These are phyloP conservation scores for Lytechinus pictus DNA, from an alignment of 35 echinoderm and acorn worm genomes.

Conservation along the genomic window DNA sequence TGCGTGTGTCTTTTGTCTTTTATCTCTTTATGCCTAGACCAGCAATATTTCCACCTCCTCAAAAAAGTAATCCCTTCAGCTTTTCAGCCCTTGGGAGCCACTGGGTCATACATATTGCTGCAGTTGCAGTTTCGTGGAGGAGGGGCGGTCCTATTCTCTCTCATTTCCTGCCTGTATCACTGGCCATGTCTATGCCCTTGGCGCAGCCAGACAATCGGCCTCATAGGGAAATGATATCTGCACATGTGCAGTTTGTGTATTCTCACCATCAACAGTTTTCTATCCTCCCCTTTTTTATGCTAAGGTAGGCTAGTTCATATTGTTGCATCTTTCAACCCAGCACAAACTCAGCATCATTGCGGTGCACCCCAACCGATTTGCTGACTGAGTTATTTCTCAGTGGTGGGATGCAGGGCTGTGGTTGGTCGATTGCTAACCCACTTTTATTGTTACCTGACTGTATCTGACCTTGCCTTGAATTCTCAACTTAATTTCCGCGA, in stretches of 20 bases:
- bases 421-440: constrained; percentile 37
- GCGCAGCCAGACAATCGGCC: constrained; percentile 22
- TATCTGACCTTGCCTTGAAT: not conserved
- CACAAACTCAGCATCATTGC: constrained; percentile 25
- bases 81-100: not conserved
- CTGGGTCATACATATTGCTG: constrained; percentile 36
- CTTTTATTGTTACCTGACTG: not conserved
- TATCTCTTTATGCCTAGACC: constrained; percentile 34
- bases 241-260: constrained; percentile 39
- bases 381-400: constrained; percentile 46
- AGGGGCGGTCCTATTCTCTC: not conserved
- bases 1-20: constrained; percentile 1
- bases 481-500: not conserved
- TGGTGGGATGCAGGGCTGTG: constrained; percentile 23
- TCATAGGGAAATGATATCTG: constrained; percentile 47
- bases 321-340: not conserved
- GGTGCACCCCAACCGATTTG: constrained; percentile 35
- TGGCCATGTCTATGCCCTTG: constrained; percentile 49
- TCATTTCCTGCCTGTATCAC: constrained; percentile 35
- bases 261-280: not conserved
- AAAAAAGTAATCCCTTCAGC: not conserved
- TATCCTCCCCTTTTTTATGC: not conserved
- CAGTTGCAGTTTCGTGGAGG: not conserved
- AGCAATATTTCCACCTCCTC: constrained; percentile 43
- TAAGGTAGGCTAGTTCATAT: constrained; percentile 11